A percentile compares a stretch with the other conserved stretches of the same genome.
Evolutionary conservation across 2,888 invertebrate species (phyloP).

Genomic region (Himalopsyche japonica): DNA sequence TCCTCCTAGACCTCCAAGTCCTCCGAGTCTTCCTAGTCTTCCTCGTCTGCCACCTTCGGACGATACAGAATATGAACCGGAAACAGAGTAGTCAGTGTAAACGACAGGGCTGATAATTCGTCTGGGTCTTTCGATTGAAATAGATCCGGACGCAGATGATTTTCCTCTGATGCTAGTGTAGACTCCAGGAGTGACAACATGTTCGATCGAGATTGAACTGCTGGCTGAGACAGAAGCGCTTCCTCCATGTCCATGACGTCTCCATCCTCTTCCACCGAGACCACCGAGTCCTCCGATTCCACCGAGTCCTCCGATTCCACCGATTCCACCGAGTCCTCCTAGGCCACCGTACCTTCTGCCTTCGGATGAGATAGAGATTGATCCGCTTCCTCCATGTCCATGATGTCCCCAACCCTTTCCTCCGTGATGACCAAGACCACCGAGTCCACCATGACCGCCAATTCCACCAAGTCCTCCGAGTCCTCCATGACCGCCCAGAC

Average conservation of each 20-base stretch:
- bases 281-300: background rate
- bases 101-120: constrained; percentile 4
- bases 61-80: constrained; percentile 4
- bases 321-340: background rate
- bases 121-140: background rate
- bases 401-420: background rate
- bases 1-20: background rate
- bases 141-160: background rate
- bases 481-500: background rate
- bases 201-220: constrained; percentile 9
- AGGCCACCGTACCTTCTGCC: too few species aligned
- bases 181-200: background rate
- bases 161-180: background rate
- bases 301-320: background rate
- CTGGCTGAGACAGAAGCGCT: background rate
- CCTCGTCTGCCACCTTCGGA: background rate
- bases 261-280: background rate
- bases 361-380: too few species aligned
- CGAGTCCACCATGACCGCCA: background rate
- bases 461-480: background rate
- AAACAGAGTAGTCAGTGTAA: background rate
- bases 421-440: constrained; percentile 2
- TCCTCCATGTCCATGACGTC: too few species aligned
- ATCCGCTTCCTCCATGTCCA: background rate
- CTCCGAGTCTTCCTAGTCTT: background rate